Conservation (phyloP, 1,140 invertebrate genomes). For the Araneus ventricosus region DNA sequence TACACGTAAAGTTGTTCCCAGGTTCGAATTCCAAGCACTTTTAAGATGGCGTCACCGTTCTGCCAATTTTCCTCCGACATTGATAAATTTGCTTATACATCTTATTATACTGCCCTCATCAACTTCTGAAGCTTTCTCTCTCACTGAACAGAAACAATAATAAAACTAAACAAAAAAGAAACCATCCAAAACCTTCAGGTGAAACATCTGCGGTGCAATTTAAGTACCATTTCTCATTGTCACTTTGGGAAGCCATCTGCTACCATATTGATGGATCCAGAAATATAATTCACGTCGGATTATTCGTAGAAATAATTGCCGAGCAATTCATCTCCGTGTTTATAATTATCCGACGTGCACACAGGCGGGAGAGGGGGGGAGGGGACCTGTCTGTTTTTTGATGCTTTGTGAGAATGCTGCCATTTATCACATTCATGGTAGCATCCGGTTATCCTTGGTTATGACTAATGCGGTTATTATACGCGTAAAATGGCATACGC, state of each 20-base stretch:
- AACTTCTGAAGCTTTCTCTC: background rate
- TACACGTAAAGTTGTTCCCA: too few relatives aligned
- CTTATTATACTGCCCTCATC: slow-evolving; percentile 70
- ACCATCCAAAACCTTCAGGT: slow-evolving; percentile 46
- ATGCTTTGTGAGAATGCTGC: slow-evolving; percentile 49
- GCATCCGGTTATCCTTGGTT: slow-evolving; percentile 69
- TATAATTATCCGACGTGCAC: slow-evolving; percentile 74
- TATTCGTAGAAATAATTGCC: slow-evolving; percentile 72
- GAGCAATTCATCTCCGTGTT: slow-evolving; percentile 72
- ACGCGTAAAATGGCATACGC: slow-evolving; percentile 67
- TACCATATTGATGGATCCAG: slow-evolving; percentile 71
- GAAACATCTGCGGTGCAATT: slow-evolving; percentile 73
- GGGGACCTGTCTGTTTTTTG: slow-evolving; percentile 65
- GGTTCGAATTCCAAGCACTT: too few relatives aligned
- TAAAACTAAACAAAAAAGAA: background rate
- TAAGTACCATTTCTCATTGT: slow-evolving; percentile 73
- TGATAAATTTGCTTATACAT: slow-evolving; percentile 69
- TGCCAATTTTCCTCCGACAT: slow-evolving; percentile 42
- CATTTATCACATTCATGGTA: slow-evolving; percentile 66
- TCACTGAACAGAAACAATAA: background rate
- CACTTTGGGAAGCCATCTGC: slow-evolving; percentile 68
- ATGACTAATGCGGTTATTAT: slow-evolving; percentile 70
- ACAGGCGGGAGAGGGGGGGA: slow-evolving; percentile 4
- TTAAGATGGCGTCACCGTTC: background rate
- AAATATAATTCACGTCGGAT: slow-evolving; percentile 71